These are phyloP conservation scores for Propithecus perrieri DNA, from an alignment of 2,797 vertebrate species.

Conservation along the genomic window DNA sequence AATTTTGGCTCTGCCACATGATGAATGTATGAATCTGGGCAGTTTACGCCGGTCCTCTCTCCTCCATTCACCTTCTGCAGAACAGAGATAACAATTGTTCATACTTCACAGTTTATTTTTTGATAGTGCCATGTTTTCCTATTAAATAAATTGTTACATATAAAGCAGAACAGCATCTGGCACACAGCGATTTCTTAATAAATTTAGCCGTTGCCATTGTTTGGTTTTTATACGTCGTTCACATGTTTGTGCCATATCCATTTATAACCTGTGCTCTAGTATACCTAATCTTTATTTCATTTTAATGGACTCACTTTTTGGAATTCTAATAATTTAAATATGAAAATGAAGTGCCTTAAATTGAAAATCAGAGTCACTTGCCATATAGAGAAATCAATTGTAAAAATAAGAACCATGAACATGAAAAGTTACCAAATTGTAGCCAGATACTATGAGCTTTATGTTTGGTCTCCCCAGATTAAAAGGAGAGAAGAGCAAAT, in stretches of 20 bases:
- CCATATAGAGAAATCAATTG: background rate
- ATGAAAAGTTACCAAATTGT: background rate
- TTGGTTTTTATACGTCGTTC: background rate
- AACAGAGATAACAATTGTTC: background rate
- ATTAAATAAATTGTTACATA: background rate
- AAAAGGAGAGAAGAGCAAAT: background rate
- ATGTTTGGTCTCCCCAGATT: background rate
- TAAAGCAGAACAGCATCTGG: background rate
- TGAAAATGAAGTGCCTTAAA: background rate
- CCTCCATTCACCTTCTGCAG: background rate
- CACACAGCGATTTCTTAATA: background rate
- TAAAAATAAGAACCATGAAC: background rate
- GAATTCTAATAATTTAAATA: background rate
- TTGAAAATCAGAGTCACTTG: background rate
- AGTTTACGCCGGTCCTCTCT: background rate
- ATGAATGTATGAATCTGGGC: background rate
- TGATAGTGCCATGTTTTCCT: background rate
- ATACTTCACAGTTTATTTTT: background rate
- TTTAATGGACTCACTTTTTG: background rate
- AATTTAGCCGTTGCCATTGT: background rate
- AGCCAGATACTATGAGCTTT: background rate
- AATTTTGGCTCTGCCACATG: background rate
- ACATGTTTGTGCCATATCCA: fast-evolving
- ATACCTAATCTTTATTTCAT: conserved; percentile 2
- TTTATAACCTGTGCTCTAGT: background rate